Conservation (phyloP, 2,797 vertebrate species). For the Syngnathus rostellatus region DNA sequence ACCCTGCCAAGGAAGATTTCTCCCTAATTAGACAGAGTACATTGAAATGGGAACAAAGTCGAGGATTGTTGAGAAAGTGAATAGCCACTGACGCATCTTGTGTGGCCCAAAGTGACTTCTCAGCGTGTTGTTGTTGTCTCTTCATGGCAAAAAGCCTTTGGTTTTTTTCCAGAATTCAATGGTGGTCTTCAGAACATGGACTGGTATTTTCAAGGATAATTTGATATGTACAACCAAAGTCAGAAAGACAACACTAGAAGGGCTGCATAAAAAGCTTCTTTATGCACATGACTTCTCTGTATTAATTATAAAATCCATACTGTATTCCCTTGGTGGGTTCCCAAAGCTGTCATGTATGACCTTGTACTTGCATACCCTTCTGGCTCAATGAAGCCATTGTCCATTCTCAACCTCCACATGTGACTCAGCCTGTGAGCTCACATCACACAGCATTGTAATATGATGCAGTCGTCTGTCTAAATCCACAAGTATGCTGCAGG, state of each 20-base stretch:
- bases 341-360: conserved; percentile 11
- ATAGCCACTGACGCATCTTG: conserved; percentile 26
- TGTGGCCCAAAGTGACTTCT: conserved; percentile 20
- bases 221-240: neutral
- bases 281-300: neutral
- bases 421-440: conserved; percentile 41
- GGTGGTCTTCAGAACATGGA: conserved; percentile 10
- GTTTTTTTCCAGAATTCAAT: conserved; percentile 15
- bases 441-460: conserved; percentile 24
- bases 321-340: neutral
- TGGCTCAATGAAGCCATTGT: conserved; percentile 33
- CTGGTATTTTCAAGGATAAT: neutral
- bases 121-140: conserved; percentile 16
- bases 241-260: neutral
- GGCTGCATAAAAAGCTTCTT: neutral
- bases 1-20: conserved; percentile 46
- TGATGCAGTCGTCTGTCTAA: conserved; percentile 11
- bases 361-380: conserved; percentile 3
- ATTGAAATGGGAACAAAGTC: conserved; percentile 48
- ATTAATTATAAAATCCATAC: conserved; percentile 1
- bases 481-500: neutral
- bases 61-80: conserved; percentile 37
- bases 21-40: conserved; percentile 52
- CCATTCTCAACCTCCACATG: conserved; percentile 23
- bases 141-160: conserved; percentile 16